These are phyloP conservation scores for Dryocosmus kuriphilus DNA, from an alignment of 2,888 invertebrate genomes.

Conservation along the genomic window DNA sequence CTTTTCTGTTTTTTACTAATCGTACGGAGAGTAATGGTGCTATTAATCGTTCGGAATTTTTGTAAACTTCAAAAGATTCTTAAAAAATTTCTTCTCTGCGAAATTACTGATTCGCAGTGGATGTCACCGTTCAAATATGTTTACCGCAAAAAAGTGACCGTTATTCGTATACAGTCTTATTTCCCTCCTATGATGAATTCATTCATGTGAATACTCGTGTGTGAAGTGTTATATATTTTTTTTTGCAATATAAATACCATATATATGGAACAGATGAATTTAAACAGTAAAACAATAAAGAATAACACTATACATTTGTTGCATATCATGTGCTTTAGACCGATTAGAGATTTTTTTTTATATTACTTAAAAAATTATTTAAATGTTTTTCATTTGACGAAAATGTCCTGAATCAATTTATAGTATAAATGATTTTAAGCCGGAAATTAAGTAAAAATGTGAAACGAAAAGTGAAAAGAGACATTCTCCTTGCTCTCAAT, in stretches of 20 bases:
- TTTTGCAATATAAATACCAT: too few species aligned
- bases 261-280: too few species aligned
- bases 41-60: too few species aligned
- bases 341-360: too few species aligned
- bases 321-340: too few species aligned
- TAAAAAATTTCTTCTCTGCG: background rate
- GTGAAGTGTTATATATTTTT: too few species aligned
- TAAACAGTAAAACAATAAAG: too few species aligned
- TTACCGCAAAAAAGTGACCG: slow-evolving; percentile 29
- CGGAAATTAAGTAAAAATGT: background rate
- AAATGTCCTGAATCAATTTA: background rate
- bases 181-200: background rate
- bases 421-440: background rate
- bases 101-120: slow-evolving; percentile 4
- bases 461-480: slow-evolving; percentile 1
- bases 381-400: background rate
- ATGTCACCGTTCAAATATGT: slow-evolving; percentile 13
- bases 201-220: background rate
- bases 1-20: too few species aligned
- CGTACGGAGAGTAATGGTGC: too few species aligned
- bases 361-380: background rate
- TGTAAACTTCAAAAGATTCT: background rate
- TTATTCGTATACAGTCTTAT: slow-evolving; percentile 1
- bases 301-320: too few species aligned
- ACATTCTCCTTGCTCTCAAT: background rate